phyloP scores from a whole-genome alignment of 2,797 vertebrate genomes.

The Phoeniculus purpureus region DNA sequence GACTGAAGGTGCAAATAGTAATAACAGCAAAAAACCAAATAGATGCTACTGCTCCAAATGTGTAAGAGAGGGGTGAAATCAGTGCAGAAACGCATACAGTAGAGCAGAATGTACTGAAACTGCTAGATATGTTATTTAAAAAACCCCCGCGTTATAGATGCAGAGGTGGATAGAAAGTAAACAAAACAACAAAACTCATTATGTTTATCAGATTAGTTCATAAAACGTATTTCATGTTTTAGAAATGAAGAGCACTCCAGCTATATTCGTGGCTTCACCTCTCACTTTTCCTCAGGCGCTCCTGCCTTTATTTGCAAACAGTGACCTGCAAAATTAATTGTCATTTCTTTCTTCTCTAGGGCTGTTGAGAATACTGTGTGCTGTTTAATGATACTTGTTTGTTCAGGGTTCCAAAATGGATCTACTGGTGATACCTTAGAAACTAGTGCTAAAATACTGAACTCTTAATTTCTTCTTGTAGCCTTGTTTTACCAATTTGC shows the following conservation, averaged over 20 bases:
- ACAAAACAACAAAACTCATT: neutral
- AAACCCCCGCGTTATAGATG: neutral
- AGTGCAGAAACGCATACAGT: neutral
- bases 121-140: neutral
- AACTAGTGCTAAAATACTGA: neutral
- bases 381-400: neutral
- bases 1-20: neutral
- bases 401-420: neutral
- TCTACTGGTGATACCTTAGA: neutral
- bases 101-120: neutral
- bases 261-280: neutral
- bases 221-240: neutral
- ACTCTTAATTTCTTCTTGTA: neutral
- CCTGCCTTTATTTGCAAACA: neutral
- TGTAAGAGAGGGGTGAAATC: neutral
- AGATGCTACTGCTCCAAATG: neutral
- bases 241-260: neutral
- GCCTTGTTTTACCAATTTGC: neutral
- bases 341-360: neutral
- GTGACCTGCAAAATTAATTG: accelerated
- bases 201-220: neutral
- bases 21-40: neutral
- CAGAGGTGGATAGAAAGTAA: neutral
- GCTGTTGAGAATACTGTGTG: neutral
- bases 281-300: neutral